phyloP scores from a whole-genome alignment of 1,140 invertebrate genomes.

The Zaprionus taronus region DNA sequence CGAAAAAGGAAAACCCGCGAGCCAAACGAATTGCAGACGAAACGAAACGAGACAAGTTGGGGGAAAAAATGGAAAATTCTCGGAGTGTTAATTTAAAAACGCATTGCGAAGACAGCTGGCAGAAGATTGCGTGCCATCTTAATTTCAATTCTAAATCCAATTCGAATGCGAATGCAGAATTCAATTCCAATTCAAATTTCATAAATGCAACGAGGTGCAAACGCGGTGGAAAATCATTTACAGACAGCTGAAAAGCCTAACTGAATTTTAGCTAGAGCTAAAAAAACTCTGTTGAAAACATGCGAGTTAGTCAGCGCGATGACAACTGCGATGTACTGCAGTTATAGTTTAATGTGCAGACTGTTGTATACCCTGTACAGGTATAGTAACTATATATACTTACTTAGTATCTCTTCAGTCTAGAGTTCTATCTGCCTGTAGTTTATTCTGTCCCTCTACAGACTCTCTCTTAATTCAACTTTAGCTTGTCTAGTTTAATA shows the following conservation, averaged over 20 bases:
- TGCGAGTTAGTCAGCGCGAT: neutral
- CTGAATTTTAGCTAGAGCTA: slow-evolving; percentile 49
- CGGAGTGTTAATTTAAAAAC: slow-evolving; percentile 34
- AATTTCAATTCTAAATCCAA: slow-evolving; percentile 4
- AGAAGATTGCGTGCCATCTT: slow-evolving; percentile 25
- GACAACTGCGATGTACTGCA: neutral
- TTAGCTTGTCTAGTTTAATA: neutral
- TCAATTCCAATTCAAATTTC: slow-evolving; percentile 35
- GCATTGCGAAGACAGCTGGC: slow-evolving; percentile 23
- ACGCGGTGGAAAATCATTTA: slow-evolving; percentile 16
- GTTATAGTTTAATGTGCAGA: too few species aligned
- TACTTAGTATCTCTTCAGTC: too few species aligned
- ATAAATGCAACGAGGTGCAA: slow-evolving; percentile 73
- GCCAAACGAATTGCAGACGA: slow-evolving; percentile 42
- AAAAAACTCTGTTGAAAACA: neutral
- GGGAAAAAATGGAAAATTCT: slow-evolving; percentile 14
- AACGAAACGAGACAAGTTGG: slow-evolving; percentile 13
- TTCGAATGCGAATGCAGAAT: neutral
- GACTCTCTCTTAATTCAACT: neutral
- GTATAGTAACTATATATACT: too few species aligned
- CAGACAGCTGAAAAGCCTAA: slow-evolving; percentile 38
- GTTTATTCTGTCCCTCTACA: too few species aligned
- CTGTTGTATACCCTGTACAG: too few species aligned
- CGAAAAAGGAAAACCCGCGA: slow-evolving; percentile 24
- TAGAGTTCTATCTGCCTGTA: too few species aligned